These are phyloP conservation scores for Whitmania pigra DNA, from an alignment of 1,140 invertebrate genomes.

Conservation along the genomic window DNA sequence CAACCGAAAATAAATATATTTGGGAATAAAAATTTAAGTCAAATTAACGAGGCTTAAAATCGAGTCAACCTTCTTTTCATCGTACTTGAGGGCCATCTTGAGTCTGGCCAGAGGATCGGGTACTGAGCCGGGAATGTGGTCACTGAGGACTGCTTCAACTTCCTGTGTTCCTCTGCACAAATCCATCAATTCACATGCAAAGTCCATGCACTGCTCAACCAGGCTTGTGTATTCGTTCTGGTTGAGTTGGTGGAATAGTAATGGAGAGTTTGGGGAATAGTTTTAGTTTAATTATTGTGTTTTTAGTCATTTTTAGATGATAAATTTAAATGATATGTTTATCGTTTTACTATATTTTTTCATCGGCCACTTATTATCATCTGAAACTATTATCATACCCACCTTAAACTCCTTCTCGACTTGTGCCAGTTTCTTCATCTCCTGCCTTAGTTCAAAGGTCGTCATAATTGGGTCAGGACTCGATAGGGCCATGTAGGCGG, in stretches of 20 bases:
- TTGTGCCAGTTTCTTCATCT: constrained; percentile 40
- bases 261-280: no score
- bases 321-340: no score
- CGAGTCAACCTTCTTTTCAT: constrained; percentile 46
- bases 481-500: constrained; percentile 53
- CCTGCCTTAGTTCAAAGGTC: constrained; percentile 52
- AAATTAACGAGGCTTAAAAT: background rate
- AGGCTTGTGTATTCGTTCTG: constrained; percentile 19
- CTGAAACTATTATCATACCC: constrained; percentile 43
- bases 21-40: background rate
- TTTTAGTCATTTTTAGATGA: no score
- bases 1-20: background rate
- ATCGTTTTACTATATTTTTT: no score
- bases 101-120: constrained; percentile 34
- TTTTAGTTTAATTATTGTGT: no score
- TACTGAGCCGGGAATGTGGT: background rate
- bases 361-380: background rate
- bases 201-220: constrained; percentile 26
- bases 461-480: constrained; percentile 55
- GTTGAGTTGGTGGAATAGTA: background rate
- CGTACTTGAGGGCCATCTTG: constrained; percentile 29
- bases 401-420: constrained; percentile 32
- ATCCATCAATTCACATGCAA: constrained; percentile 25
- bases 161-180: constrained; percentile 23
- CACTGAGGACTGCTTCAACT: constrained; percentile 23